Percentiles rank a stretch among this genome's conserved stretches.
Evolutionary conservation across 2,888 invertebrate species (phyloP).

Genomic region (Meganola albula): DNA sequence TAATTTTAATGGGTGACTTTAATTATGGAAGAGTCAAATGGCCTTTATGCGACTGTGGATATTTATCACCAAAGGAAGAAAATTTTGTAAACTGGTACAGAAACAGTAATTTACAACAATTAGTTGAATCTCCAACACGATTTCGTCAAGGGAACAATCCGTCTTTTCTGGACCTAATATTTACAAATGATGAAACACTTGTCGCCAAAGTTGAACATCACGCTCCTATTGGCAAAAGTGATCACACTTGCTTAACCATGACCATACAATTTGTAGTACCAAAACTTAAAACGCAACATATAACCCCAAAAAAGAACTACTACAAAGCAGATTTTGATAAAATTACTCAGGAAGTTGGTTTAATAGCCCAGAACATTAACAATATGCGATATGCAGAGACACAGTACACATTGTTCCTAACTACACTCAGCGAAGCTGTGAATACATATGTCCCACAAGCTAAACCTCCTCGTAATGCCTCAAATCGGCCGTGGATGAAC

Average conservation of each 20-base stretch:
- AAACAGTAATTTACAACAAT: constrained; percentile 1
- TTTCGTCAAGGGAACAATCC: constrained; percentile 4
- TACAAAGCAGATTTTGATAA: background rate
- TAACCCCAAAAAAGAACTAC: background rate
- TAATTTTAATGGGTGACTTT: constrained; percentile 1
- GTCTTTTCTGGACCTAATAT: constrained; percentile 2
- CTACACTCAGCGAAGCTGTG: background rate
- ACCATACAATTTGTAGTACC: background rate
- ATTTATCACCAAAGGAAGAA: background rate
- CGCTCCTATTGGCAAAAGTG: constrained; percentile 5
- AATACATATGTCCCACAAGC: background rate
- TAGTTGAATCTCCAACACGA: constrained; percentile 2
- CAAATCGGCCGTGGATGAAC: background rate
- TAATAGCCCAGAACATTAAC: background rate
- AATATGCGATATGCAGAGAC: background rate
- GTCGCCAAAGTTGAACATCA: constrained; percentile 1
- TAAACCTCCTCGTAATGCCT: background rate
- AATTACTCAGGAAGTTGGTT: background rate
- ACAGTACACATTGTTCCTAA: background rate
- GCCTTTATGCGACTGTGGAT: background rate
- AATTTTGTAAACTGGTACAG: constrained; percentile 1
- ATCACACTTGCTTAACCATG: background rate
- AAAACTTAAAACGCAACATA: background rate
- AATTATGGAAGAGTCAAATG: constrained; percentile 1
- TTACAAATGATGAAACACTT: constrained; percentile 5